Evolutionary conservation across 2,113 vertebrate species (phyloP).

Genomic region (Cochlearius cochlearius): DNA sequence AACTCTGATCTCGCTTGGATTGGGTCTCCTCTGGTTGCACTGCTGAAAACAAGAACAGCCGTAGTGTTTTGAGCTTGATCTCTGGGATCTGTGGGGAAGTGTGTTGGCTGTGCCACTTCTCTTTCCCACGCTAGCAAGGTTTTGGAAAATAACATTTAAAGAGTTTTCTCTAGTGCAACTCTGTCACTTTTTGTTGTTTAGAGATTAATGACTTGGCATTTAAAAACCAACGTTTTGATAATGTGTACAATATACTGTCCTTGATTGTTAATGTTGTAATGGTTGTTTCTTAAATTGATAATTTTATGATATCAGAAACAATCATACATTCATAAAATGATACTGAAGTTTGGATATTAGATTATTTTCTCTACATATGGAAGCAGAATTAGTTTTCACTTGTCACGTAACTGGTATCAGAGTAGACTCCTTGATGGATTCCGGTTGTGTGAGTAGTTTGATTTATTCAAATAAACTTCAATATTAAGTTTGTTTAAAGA

Average conservation of each 20-base stretch:
- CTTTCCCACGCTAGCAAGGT: background rate
- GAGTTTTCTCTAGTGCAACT: background rate
- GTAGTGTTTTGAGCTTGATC: background rate
- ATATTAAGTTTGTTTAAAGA: background rate
- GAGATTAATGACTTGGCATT: background rate
- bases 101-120: accelerated
- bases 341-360: background rate
- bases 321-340: background rate
- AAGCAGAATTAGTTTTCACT: background rate
- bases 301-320: background rate
- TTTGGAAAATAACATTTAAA: background rate
- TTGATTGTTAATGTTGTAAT: background rate
- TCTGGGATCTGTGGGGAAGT: background rate
- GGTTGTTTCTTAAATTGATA: background rate
- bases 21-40: background rate
- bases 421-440: background rate
- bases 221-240: background rate
- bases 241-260: background rate
- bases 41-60: background rate
- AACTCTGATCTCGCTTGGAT: background rate
- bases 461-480: background rate
- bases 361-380: background rate
- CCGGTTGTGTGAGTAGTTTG: background rate
- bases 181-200: background rate
- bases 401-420: background rate